Evolutionary conservation across 92 coral and sea anemone genomes (phyloP).

Genomic region (Parazoanthus darwini): DNA sequence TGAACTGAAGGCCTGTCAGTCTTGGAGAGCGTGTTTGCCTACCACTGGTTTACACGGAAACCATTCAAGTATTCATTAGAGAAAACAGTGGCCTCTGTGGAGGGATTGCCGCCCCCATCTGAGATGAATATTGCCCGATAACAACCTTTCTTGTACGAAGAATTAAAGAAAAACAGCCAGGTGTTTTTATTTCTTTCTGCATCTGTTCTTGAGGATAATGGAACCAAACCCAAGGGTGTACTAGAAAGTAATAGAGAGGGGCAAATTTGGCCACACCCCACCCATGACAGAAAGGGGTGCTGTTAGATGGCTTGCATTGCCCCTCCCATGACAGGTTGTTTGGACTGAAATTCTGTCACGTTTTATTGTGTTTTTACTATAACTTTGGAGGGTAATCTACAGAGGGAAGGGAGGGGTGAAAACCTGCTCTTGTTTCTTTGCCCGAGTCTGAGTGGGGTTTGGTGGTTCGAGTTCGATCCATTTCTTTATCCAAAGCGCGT

Average conservation of each 20-base stretch:
- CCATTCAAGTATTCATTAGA: slow-evolving; percentile 20
- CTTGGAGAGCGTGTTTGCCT: neutral
- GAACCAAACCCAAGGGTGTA: neutral
- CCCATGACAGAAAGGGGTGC: neutral
- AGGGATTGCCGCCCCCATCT: slow-evolving; percentile 19
- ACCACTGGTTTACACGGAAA: slow-evolving; percentile 23
- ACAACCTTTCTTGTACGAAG: neutral
- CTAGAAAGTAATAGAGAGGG: neutral
- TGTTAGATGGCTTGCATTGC: neutral
- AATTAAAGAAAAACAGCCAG: slow-evolving; percentile 32
- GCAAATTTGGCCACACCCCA: slow-evolving; percentile 24
- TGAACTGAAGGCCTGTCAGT: slow-evolving; percentile 15
- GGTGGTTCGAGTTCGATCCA: too few species aligned
- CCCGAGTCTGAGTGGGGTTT: neutral
- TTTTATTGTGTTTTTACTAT: neutral
- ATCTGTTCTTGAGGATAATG: slow-evolving; percentile 13
- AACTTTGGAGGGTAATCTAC: neutral
- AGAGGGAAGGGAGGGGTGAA: neutral
- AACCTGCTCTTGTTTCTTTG: neutral
- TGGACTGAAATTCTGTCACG: neutral
- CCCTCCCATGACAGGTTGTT: slow-evolving; percentile 5
- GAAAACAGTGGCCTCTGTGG: slow-evolving; percentile 7
- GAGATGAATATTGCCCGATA: slow-evolving; percentile 19
- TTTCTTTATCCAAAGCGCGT: neutral
- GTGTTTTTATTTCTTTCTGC: slow-evolving; percentile 6